Percentiles rank a stretch among this genome's conserved stretches.
Conservation (phyloP, 2,888 invertebrate genomes). For the Notodonta dromedarius region DNA sequence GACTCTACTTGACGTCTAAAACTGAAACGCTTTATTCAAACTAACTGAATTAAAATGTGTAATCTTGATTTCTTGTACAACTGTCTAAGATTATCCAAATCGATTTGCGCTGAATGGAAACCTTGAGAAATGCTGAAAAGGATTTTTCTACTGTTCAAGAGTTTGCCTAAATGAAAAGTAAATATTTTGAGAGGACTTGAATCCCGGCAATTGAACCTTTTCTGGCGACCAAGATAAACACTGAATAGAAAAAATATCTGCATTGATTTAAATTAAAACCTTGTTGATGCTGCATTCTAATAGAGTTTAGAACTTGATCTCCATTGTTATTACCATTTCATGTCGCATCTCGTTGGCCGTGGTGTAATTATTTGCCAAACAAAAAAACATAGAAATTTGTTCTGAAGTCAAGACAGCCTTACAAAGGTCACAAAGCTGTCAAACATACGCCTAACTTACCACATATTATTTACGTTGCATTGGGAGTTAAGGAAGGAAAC, state of each 20-base stretch:
- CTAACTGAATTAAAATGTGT: background rate
- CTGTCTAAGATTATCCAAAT: slow-evolving; percentile 1
- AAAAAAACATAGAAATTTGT: too few species aligned
- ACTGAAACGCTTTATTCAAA: background rate
- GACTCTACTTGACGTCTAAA: too few species aligned
- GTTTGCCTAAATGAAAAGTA: slow-evolving; percentile 47
- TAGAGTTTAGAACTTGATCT: background rate
- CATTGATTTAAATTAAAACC: slow-evolving; percentile 28
- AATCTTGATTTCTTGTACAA: slow-evolving; percentile 1
- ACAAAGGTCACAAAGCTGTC: too few species aligned
- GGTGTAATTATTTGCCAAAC: too few species aligned
- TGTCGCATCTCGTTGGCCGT: too few species aligned
- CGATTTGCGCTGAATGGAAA: slow-evolving; percentile 8
- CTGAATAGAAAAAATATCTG: slow-evolving; percentile 26
- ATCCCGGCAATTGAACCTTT: slow-evolving; percentile 15
- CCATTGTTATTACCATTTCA: too few species aligned
- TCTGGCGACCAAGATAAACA: slow-evolving; percentile 25
- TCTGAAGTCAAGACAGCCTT: too few species aligned
- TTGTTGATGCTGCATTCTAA: background rate
- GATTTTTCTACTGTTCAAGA: slow-evolving; percentile 26
- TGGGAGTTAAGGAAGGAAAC: too few species aligned
- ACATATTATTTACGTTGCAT: too few species aligned
- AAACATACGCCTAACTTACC: too few species aligned
- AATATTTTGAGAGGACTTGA: slow-evolving; percentile 40
- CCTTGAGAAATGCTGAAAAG: slow-evolving; percentile 36